Conservation (phyloP, 2,113 vertebrate genomes). For the Trematomus loennbergii region DNA sequence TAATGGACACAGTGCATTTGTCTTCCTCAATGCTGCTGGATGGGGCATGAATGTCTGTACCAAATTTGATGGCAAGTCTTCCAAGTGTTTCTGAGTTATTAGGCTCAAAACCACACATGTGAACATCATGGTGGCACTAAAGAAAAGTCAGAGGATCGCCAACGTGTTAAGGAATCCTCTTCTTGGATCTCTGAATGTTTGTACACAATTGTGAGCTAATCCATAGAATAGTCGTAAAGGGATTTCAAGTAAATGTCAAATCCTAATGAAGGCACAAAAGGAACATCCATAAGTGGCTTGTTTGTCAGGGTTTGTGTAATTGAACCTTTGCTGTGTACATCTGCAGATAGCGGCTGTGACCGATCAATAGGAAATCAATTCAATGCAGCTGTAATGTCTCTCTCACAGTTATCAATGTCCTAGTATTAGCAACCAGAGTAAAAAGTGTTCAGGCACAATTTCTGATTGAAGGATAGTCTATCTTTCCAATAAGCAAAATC, state of each 20-base stretch:
- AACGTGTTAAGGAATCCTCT: background rate
- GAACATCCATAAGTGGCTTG: background rate
- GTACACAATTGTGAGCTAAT: background rate
- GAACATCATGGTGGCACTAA: background rate
- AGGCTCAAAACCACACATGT: background rate
- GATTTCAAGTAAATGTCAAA: background rate
- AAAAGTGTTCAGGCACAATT: background rate
- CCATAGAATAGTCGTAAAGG: background rate
- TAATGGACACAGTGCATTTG: background rate
- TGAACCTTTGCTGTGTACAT: background rate
- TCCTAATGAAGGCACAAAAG: background rate
- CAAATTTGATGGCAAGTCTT: background rate
- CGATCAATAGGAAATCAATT: background rate
- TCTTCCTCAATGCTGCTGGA: background rate
- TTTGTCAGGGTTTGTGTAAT: background rate
- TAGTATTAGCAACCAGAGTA: background rate
- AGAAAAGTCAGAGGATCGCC: background rate
- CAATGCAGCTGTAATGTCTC: background rate
- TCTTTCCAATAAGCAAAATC: background rate
- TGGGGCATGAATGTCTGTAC: background rate
- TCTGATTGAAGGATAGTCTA: constrained; percentile 9
- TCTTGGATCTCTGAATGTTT: background rate
- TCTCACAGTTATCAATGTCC: constrained; percentile 1
- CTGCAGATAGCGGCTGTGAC: background rate
- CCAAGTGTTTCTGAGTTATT: background rate